These are phyloP conservation scores for Adela reaumurella DNA, from an alignment of 2,888 invertebrate genomes.

Conservation along the genomic window DNA sequence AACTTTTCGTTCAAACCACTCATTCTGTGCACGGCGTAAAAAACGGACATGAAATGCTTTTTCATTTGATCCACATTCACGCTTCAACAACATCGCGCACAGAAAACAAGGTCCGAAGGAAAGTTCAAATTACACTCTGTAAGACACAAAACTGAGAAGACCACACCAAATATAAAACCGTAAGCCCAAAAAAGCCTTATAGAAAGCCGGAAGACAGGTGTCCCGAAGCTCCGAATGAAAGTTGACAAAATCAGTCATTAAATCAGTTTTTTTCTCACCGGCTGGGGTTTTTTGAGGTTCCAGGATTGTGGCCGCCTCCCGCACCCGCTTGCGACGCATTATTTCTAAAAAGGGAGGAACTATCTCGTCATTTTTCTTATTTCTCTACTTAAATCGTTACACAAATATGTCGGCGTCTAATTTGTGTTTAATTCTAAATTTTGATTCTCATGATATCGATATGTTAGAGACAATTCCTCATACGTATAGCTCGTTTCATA, in stretches of 20 bases:
- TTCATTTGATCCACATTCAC: too few species aligned
- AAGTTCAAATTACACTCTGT: too few species aligned
- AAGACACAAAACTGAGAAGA: too few species aligned
- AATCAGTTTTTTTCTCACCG: not conserved
- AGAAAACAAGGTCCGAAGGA: too few species aligned
- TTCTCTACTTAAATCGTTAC: not conserved
- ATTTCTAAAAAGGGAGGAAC: not conserved
- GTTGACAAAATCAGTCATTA: not conserved
- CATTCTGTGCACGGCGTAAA: too few species aligned
- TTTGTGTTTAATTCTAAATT: not conserved
- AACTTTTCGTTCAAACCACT: too few species aligned
- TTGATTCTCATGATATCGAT: too few species aligned
- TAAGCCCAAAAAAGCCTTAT: too few species aligned
- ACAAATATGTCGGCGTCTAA: not conserved
- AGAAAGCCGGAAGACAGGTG: too few species aligned
- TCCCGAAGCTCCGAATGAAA: not conserved
- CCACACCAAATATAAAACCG: too few species aligned
- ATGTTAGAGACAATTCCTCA: not conserved
- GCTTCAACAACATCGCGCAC: too few species aligned
- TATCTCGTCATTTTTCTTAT: not conserved
- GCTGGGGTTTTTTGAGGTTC: not conserved
- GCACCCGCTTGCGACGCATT: not conserved
- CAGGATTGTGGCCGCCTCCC: not conserved
- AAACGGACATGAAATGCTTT: too few species aligned
- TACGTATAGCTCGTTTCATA: not conserved